phyloP scores from a whole-genome alignment of 2,113 vertebrate genomes.

The Pelecanus crispus region DNA sequence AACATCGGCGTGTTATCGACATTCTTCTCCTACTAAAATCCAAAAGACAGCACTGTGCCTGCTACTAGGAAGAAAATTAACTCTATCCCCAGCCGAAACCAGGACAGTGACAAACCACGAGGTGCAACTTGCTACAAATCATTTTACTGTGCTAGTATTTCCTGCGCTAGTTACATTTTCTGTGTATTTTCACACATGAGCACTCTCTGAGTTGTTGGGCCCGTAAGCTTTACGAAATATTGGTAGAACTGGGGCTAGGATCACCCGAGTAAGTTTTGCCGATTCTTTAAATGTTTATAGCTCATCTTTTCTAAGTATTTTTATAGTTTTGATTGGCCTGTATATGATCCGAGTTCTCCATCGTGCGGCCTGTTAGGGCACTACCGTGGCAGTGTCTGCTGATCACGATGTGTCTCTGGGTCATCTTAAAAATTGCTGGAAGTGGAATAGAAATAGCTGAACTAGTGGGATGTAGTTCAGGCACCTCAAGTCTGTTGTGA shows the following conservation, averaged over 20 bases:
- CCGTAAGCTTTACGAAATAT: rapidly evolving
- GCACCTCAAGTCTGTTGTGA: background rate
- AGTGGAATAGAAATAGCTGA: background rate
- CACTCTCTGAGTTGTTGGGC: background rate
- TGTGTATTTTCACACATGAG: rapidly evolving
- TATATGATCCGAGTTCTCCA: rapidly evolving
- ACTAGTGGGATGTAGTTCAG: background rate
- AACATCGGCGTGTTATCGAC: too few relatives aligned
- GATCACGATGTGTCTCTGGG: rapidly evolving
- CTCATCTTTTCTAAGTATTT: background rate
- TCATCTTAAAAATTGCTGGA: background rate
- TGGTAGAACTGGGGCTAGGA: background rate
- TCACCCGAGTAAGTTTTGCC: background rate
- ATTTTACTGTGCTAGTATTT: background rate
- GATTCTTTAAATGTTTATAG: background rate
- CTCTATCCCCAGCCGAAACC: too few relatives aligned
- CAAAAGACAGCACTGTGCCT: too few relatives aligned
- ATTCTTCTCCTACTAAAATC: too few relatives aligned
- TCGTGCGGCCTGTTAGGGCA: background rate
- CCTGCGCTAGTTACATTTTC: background rate
- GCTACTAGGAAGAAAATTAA: too few relatives aligned
- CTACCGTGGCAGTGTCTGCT: background rate
- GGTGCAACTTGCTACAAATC: background rate
- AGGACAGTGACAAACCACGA: background rate
- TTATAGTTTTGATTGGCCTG: background rate